These are phyloP conservation scores for Coelopa pilipes DNA, from an alignment of 2,888 invertebrate genomes.

Conservation along the genomic window DNA sequence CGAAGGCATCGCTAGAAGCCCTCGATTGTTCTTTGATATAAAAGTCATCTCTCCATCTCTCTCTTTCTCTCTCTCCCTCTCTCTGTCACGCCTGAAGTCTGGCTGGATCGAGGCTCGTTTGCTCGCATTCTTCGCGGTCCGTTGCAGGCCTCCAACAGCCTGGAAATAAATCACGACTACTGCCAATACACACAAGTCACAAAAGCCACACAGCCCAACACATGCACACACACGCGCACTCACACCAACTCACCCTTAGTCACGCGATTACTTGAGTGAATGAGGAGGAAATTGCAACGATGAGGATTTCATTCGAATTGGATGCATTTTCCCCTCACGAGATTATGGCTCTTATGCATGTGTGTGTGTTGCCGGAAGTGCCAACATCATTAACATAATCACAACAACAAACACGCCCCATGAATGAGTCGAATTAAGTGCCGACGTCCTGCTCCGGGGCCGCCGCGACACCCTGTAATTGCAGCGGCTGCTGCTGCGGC, in stretches of 20 bases:
- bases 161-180: conserved; percentile 1
- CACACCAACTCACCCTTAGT: not conserved
- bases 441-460: not conserved
- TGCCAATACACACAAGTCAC: not conserved
- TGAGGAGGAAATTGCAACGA: not conserved
- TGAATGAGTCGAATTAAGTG: conserved; percentile 5
- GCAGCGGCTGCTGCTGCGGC: not conserved
- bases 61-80: too few relatives aligned
- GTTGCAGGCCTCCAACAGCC: not conserved
- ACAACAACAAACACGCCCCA: not conserved
- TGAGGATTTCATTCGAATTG: not conserved
- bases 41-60: too few relatives aligned
- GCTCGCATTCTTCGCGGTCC: not conserved
- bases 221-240: not conserved
- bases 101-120: not conserved
- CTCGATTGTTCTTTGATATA: too few relatives aligned
- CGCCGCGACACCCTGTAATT: conserved; percentile 8
- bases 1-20: too few relatives aligned
- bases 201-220: not conserved
- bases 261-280: not conserved
- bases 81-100: too few relatives aligned
- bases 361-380: not conserved
- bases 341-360: not conserved
- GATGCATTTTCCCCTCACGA: conserved; percentile 1
- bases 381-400: not conserved